Evolutionary conservation across 2,797 vertebrate species (phyloP), one percentile per base, ranked within the genome.

Genomic region (Heterohyrax brucei): DNA sequence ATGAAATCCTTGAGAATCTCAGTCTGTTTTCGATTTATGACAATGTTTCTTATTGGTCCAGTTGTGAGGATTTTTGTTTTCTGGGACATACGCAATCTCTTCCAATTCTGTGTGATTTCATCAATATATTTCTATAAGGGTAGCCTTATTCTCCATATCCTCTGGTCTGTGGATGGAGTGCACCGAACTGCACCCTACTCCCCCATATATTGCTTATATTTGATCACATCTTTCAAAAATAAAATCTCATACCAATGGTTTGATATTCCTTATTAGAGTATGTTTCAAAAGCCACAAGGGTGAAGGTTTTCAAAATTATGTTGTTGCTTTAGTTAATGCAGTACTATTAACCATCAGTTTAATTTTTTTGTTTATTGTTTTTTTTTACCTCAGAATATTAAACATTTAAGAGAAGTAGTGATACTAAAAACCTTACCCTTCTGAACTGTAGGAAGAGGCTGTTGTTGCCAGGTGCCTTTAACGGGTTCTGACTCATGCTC

Each of bases 191-290:
- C 46, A 33, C 28, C 66, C 12, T 5, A 59, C 39, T 61, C 5
- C 7, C 10, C 79, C 5, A 72, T 28, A 26, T 10, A 80, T 24
- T 62, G 26, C 7, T 87, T 79, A 68, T 53, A 39, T 66, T 79
- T 80, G 64, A 66, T 80, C 9, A 39, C 12, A 59, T 59, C 16
- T 87, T 90, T 92, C 10, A 87, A 89, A 86, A 80, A 46, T 92
- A 59, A 28, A 64, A 59, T 66, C 30, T 56, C 13, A 83, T 76
- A 39, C 10, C 7, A 44, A 16, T 44, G 1, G 22, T 75, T 91
- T 76, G 39, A 10, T 79, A 10, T 79, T 87, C n/a, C 24, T 59
- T 73, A 22, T 68, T 77, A 13, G 12, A 75, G 19, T 16, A 8
- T 56, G 21, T 72, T 81, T 95, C 66, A 72, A 73, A 26, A 75